Base-by-base conservation (phyloP, 1,140 invertebrate species). In the Macrobrachium nipponense region DNA sequence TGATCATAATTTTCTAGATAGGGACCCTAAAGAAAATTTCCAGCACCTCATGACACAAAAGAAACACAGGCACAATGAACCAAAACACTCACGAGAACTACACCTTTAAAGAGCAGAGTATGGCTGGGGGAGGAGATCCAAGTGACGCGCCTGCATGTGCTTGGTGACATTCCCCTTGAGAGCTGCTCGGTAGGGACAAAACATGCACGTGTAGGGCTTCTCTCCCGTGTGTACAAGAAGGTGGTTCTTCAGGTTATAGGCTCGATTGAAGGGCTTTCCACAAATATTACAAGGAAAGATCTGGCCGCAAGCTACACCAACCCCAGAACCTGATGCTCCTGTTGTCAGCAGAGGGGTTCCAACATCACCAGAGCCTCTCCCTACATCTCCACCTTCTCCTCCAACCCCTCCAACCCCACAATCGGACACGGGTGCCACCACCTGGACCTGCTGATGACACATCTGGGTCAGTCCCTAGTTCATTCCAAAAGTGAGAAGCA, bases 141-240 rank as follows among this genome's bases (percentile, higher is more conserved):
- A 23, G 60, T 86, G 83, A 10, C 76, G 76, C n/a, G 77, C 83
- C 77, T 86, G 83, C 83, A 86, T 86, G 66, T 86, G 83, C 60
- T 86, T 82, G 87, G 88, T 86, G 77, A 86, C 83, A 61, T 86
- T 86, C 58, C 83, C 83, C 83, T 86, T 86, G 62, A 86, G 77
- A 8, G 94, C 92, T 88, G 95, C 95, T 58, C 91, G 92, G 90
- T 94, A 95, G 3, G 91, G 91, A 90, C 95, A 95, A 60, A 93
- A 90, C 10, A 91, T 72, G 77, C 90, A 91, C n/a, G 81, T 70
- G 68, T 89, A 90, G 15, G 90, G 90, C 81, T 90, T 89, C 75
- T 90, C 89, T n/a, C 93, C 93, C 7, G 91, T 92, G 89, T 94
- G 93, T 15, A 92, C 93, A 64, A 93, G 90, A 90, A 93, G 92